Evolutionary conservation across 1,140 invertebrate species (phyloP).

Genomic region (Zaprionus davidi): DNA sequence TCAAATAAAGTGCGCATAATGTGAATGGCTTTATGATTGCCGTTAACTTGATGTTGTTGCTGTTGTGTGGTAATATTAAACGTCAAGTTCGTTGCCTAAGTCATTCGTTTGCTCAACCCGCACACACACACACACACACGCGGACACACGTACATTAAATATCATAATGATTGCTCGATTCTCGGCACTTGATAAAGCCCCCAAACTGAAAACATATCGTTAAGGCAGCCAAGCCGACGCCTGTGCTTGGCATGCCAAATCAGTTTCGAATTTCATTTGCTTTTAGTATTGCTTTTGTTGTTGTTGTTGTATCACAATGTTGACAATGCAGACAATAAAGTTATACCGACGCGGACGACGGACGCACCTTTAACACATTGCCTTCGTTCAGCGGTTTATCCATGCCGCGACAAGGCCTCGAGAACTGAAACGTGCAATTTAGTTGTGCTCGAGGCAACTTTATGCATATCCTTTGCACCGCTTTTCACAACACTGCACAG

Average conservation of each 20-base stretch:
- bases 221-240: conserved; percentile 49
- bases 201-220: conserved; percentile 46
- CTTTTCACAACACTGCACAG: background rate
- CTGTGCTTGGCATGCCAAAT: conserved; percentile 69
- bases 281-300: conserved; percentile 46
- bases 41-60: conserved; percentile 29
- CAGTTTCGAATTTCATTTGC: conserved; percentile 70
- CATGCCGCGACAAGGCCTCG: conserved; percentile 18
- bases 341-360: background rate
- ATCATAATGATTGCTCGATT: conserved; percentile 48
- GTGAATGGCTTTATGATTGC: conserved; percentile 46
- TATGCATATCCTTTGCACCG: conserved; percentile 28
- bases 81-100: conserved; percentile 59
- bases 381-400: conserved; percentile 34
- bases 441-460: background rate
- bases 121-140: conserved; percentile 4
- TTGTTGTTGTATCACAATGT: conserved; percentile 45
- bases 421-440: conserved; percentile 9
- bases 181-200: conserved; percentile 46
- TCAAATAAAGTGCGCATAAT: conserved; percentile 60
- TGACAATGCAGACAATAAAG: conserved; percentile 59
- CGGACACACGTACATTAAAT: conserved; percentile 15
- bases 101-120: conserved; percentile 36
- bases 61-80: conserved; percentile 7
- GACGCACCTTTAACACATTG: conserved; percentile 58